These are phyloP conservation scores for Ceratina australensis DNA, from an alignment of 1,140 invertebrate genomes.

Conservation along the genomic window DNA sequence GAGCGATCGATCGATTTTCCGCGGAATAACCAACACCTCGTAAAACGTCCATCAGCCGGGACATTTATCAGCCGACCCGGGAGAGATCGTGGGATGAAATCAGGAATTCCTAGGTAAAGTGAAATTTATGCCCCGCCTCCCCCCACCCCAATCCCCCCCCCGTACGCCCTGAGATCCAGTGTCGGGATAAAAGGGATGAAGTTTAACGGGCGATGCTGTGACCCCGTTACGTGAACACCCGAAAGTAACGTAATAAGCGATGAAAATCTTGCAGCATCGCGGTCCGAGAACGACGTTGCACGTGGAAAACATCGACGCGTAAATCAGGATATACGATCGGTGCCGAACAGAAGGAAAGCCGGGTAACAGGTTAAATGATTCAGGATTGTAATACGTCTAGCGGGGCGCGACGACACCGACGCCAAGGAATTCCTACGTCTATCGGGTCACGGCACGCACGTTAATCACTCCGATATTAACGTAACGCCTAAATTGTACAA, in stretches of 20 bases:
- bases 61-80: not conserved
- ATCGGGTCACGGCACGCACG: constrained; percentile 23
- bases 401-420: not conserved
- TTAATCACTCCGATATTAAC: constrained; percentile 41
- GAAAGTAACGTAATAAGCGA: constrained; percentile 38
- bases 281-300: no score
- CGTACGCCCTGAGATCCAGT: no score
- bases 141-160: no score
- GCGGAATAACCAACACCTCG: constrained; percentile 4
- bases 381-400: constrained; percentile 5
- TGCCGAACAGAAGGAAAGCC: not conserved
- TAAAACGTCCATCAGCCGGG: constrained; percentile 33
- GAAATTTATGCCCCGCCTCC: constrained; percentile 52
- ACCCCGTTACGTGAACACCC: constrained; percentile 27
- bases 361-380: not conserved
- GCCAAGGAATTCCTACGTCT: constrained; percentile 24
- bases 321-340: not conserved
- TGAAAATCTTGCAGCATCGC: constrained; percentile 10
- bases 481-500: constrained; percentile 28
- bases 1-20: not conserved
- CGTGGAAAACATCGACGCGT: not conserved
- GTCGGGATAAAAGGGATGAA: constrained; percentile 47
- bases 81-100: constrained; percentile 40
- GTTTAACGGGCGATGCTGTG: constrained; percentile 45
- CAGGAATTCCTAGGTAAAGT: constrained; percentile 51